These are phyloP conservation scores for Acronicta aceris DNA, from an alignment of 2,888 invertebrate genomes.

Conservation along the genomic window DNA sequence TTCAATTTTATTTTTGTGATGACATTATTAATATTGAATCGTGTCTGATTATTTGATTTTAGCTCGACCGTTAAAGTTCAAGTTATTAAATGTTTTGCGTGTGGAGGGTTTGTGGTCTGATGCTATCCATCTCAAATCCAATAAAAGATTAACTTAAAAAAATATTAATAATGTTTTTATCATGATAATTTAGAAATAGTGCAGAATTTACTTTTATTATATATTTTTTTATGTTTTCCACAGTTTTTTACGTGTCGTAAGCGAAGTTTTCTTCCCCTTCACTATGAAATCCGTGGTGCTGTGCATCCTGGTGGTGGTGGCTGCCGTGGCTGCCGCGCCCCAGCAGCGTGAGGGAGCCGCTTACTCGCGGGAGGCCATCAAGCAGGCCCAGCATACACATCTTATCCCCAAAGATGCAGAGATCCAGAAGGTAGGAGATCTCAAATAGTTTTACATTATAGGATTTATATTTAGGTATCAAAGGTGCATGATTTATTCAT, in stretches of 20 bases:
- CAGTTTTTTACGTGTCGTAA: conserved; percentile 36
- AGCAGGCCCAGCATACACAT: conserved; percentile 95
- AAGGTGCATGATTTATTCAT: neutral
- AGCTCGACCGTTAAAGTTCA: neutral
- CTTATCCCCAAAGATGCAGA: conserved; percentile 96
- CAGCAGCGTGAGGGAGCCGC: conserved; percentile 94
- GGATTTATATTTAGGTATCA: too few species aligned
- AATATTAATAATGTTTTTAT: too few species aligned
- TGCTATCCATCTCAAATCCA: neutral
- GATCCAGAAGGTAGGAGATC: conserved; percentile 92
- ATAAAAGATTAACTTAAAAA: too few species aligned
- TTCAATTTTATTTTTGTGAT: neutral
- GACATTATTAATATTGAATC: neutral
- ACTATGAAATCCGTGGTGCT: conserved; percentile 79
- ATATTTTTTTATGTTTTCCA: conserved; percentile 1
- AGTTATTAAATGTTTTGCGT: neutral
- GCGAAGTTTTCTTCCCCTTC: conserved; percentile 49
- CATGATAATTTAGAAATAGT: too few species aligned
- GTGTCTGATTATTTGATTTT: neutral
- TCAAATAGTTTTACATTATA: neutral
- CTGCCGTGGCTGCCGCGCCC: conserved; percentile 89
- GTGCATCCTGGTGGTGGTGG: conserved; percentile 83
- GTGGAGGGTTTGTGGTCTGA: neutral
- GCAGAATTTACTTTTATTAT: too few species aligned
- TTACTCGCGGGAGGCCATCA: conserved; percentile 95